phyloP scores from a whole-genome alignment of 2,113 vertebrate genomes.

The Colossoma macropomum region DNA sequence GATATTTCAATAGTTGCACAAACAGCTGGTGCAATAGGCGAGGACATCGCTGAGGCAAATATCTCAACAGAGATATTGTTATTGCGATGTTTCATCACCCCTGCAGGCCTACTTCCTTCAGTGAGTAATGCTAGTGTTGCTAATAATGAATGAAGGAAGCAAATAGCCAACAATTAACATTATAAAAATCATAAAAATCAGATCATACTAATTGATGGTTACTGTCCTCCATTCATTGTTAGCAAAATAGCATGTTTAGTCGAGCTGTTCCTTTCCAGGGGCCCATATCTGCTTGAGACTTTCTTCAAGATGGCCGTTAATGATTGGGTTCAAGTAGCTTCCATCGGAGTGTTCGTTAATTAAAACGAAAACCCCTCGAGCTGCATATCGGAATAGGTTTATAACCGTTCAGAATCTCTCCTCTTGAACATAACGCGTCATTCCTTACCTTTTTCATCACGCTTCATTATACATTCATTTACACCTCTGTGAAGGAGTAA shows the following conservation, averaged over 20 bases:
- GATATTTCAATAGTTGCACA: slow-evolving; percentile 66
- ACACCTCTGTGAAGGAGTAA: not conserved
- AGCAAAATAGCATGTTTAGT: too few species aligned
- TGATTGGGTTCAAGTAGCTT: too few species aligned
- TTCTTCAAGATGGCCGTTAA: too few species aligned
- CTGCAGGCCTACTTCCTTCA: not conserved
- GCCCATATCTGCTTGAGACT: too few species aligned
- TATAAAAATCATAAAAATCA: not conserved
- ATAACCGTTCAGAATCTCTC: not conserved
- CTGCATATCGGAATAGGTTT: not conserved
- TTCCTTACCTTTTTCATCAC: not conserved
- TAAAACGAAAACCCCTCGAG: too few species aligned
- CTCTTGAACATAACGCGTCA: not conserved
- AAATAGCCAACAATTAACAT: not conserved
- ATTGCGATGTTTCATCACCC: not conserved
- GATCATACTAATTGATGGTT: not conserved
- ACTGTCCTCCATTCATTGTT: too few species aligned
- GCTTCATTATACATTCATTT: slow-evolving; percentile 20
- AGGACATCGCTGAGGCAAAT: slow-evolving; percentile 15
- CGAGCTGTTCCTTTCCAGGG: too few species aligned
- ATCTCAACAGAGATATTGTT: not conserved
- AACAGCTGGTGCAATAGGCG: slow-evolving; percentile 69
- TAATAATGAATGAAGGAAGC: not conserved
- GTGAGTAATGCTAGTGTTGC: not conserved
- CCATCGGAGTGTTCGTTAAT: too few species aligned